Conservation (phyloP, 1,140 invertebrate genomes). For the Calliphora vicina region DNA sequence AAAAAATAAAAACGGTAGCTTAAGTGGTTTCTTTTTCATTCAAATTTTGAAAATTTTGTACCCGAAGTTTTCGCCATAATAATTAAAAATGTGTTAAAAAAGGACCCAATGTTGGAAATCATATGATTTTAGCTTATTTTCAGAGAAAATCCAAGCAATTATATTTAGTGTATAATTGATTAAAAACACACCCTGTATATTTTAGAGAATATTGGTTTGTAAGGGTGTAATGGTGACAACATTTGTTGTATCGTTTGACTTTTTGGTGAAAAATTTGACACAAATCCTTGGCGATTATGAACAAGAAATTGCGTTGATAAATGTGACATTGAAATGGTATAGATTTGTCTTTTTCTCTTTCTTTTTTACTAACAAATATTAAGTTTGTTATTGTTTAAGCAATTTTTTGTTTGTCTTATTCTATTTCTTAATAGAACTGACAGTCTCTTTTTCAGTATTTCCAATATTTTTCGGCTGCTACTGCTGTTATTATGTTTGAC, state of each 20-base stretch:
- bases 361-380: no score
- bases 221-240: no score
- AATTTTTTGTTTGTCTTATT: background rate
- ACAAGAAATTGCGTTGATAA: constrained; percentile 38
- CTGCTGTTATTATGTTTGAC: constrained; percentile 36
- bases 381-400: background rate
- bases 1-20: no score
- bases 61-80: no score
- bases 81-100: no score
- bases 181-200: background rate
- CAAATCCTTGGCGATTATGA: constrained; percentile 41
- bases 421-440: background rate
- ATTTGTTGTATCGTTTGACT: background rate
- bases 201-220: no score
- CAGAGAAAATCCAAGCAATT: no score
- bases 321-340: constrained; percentile 40
- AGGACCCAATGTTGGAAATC: no score
- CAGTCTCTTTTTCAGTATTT: background rate
- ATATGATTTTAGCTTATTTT: no score
- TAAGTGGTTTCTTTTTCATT: no score
- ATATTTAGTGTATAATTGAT: no score
- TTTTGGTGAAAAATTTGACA: constrained; percentile 7
- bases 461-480: background rate
- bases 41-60: no score
- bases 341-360: constrained; percentile 17